A percentile compares a stretch with the other conserved stretches of the same genome.
phyloP scores from a whole-genome alignment of 1,140 invertebrate species.

The Heliconius nattereri region DNA sequence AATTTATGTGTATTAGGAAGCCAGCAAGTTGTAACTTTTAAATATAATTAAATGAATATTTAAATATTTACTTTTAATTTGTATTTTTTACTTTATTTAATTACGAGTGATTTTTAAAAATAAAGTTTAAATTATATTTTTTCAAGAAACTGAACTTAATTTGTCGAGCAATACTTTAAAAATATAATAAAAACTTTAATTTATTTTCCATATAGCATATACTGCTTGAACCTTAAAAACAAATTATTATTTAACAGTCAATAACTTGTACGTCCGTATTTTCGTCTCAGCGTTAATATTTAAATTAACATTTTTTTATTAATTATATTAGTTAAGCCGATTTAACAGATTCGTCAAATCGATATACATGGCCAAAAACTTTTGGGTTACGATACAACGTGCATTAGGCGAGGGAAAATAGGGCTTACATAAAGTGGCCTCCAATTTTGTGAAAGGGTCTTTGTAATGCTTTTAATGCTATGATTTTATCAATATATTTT shows the following conservation, averaged over 20 bases:
- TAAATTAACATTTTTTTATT: background rate
- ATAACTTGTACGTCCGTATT: background rate
- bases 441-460: slow-evolving; percentile 25
- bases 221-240: no score
- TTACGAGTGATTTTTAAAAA: no score
- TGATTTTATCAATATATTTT: background rate
- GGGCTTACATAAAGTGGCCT: slow-evolving; percentile 18
- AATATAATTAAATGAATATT: background rate
- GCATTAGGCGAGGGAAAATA: slow-evolving; percentile 16
- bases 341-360: slow-evolving; percentile 25
- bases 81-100: no score
- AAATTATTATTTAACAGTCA: background rate
- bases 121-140: no score
- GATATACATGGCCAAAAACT: slow-evolving; percentile 23
- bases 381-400: slow-evolving; percentile 24
- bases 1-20: background rate
- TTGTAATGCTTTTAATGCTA: background rate
- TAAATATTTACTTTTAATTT: background rate
- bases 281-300: no score
- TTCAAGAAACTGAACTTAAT: no score
- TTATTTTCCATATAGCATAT: no score
- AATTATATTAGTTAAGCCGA: slow-evolving; percentile 23
- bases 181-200: no score
- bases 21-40: background rate
- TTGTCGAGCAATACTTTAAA: no score